These are phyloP conservation scores for Agrilus mali DNA, from an alignment of 2,888 invertebrate genomes.

Conservation along the genomic window DNA sequence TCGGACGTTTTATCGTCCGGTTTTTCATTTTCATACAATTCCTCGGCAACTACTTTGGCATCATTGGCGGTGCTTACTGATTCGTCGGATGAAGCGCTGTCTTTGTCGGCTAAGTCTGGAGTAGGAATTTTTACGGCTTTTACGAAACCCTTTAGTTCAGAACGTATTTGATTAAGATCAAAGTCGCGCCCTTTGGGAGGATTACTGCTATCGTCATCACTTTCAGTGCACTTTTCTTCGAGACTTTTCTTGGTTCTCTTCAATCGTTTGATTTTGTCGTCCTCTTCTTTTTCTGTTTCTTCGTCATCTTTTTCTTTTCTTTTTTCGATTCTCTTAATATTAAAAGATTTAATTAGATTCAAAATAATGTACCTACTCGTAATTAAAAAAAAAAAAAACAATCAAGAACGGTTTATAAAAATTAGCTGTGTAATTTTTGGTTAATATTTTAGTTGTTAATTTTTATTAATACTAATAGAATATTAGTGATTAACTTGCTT, in stretches of 20 bases:
- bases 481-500: no score
- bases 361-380: neutral
- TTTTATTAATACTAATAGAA: no score
- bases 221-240: constrained; percentile 35
- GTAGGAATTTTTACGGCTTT: constrained; percentile 43
- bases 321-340: constrained; percentile 23
- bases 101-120: constrained; percentile 22
- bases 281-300: constrained; percentile 36
- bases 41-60: constrained; percentile 16
- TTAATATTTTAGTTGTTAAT: no score
- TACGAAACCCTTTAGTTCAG: constrained; percentile 69
- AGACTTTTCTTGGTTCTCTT: constrained; percentile 32
- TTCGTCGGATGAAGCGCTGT: constrained; percentile 24
- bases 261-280: constrained; percentile 21
- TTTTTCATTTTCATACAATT: constrained; percentile 16
- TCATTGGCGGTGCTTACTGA: constrained; percentile 19
- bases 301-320: constrained; percentile 33
- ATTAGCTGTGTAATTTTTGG: no score
- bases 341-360: neutral
- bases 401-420: neutral
- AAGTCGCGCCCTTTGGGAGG: constrained; percentile 58
- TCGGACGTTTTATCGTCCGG: constrained; percentile 18
- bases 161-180: constrained; percentile 73
- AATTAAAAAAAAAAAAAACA: neutral
- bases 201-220: constrained; percentile 34